Conservation (phyloP, 1,140 invertebrate species). For the Apocrypta bakeri region DNA sequence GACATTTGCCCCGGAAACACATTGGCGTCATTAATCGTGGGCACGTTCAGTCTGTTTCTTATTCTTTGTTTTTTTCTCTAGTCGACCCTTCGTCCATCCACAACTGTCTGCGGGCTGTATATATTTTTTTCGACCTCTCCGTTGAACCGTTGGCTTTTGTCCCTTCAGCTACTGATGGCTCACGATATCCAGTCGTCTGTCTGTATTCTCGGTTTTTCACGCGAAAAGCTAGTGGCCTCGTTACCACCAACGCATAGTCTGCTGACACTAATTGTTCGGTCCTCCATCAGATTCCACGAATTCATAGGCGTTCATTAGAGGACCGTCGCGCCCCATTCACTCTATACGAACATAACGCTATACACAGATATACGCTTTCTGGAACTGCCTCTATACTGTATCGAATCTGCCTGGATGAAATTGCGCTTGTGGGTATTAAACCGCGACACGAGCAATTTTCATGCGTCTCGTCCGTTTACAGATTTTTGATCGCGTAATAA, state of each 20-base stretch:
- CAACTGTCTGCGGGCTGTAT: neutral
- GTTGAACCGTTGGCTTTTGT: too few species aligned
- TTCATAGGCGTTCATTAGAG: slow-evolving; percentile 38
- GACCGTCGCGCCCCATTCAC: neutral
- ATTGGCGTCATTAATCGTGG: slow-evolving; percentile 9
- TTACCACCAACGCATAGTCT: neutral
- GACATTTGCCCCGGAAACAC: neutral
- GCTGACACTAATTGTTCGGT: slow-evolving; percentile 28
- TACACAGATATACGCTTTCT: too few species aligned
- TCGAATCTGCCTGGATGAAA: neutral
- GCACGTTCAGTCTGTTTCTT: neutral
- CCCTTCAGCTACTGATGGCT: too few species aligned
- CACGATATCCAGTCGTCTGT: neutral
- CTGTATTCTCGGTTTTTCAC: neutral
- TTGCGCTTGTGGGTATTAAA: neutral
- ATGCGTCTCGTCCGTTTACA: neutral
- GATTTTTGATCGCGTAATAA: neutral
- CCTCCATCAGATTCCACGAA: slow-evolving; percentile 14
- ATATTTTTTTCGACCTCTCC: neutral
- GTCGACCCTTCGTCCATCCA: neutral
- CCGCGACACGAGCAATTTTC: neutral
- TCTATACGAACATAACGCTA: neutral
- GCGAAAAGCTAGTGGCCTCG: slow-evolving; percentile 18
- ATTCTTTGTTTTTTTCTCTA: neutral
- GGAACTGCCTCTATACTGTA: neutral